Percentiles rank a stretch among this genome's conserved stretches.
Evolutionary conservation across 2,888 invertebrate species (phyloP).

Genomic region (Cistogaster globosa): DNA sequence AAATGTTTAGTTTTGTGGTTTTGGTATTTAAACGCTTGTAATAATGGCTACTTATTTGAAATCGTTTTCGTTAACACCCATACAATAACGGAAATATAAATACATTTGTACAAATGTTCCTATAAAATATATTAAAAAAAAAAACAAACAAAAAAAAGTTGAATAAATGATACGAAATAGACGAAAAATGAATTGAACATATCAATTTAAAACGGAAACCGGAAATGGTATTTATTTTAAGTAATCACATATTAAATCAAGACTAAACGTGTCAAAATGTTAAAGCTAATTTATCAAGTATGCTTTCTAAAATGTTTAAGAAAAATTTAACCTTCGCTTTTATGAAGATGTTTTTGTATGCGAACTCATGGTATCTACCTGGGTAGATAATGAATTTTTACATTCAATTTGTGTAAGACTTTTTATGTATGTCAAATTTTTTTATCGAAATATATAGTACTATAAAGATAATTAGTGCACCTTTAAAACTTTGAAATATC

Average conservation of each 20-base stretch:
- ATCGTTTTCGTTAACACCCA: slow-evolving; percentile 51
- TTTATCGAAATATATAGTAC: no score
- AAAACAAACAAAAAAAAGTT: slow-evolving; percentile 6
- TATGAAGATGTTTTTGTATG: no score
- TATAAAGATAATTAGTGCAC: no score
- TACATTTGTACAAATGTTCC: background rate
- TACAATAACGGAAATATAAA: slow-evolving; percentile 42
- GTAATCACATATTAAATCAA: slow-evolving; percentile 54
- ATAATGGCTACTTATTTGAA: slow-evolving; percentile 62
- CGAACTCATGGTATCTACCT: no score
- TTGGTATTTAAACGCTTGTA: slow-evolving; percentile 54
- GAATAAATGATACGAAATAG: slow-evolving; percentile 1
- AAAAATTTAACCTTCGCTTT: no score
- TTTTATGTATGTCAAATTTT: no score
- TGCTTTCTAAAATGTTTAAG: no score
- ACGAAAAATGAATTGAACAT: slow-evolving; percentile 51
- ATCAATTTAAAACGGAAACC: slow-evolving; percentile 60
- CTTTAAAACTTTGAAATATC: no score
- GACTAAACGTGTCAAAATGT: slow-evolving; percentile 37
- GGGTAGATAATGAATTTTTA: no score
- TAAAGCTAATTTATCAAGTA: background rate
- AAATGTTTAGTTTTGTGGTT: slow-evolving; percentile 42
- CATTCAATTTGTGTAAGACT: no score
- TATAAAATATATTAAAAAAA: background rate
- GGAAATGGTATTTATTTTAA: slow-evolving; percentile 64